These are phyloP conservation scores for Drosophila auraria DNA, from an alignment of 1,140 invertebrate species.

Conservation along the genomic window DNA sequence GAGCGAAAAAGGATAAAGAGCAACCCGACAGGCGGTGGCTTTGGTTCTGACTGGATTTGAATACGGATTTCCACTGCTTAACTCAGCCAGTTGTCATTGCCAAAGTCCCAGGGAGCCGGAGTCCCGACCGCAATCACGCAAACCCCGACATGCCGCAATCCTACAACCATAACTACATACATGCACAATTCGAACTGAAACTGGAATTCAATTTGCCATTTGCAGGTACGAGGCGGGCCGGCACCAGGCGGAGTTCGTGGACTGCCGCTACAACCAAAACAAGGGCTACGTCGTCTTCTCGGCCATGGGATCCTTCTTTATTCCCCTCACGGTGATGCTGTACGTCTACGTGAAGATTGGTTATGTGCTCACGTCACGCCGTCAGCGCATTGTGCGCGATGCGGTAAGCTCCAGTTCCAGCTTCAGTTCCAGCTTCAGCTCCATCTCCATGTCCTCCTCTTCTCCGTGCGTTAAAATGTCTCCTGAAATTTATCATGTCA, in stretches of 20 bases:
- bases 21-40: conserved; percentile 9
- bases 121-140: conserved; percentile 32
- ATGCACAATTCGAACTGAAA: conserved; percentile 40
- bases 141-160: not conserved
- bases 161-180: conserved; percentile 6
- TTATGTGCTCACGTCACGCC: conserved; percentile 91
- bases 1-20: conserved; percentile 7
- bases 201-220: conserved; percentile 49
- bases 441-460: not conserved
- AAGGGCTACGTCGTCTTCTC: conserved; percentile 94
- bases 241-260: conserved; percentile 86
- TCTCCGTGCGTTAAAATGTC: conserved; percentile 17
- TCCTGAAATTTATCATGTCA: conserved; percentile 42
- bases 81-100: conserved; percentile 34
- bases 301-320: conserved; percentile 96
- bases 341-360: conserved; percentile 96
- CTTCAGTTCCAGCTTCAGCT: not conserved
- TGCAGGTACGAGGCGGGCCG: conserved; percentile 89
- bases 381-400: conserved; percentile 83
- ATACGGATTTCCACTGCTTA: conserved; percentile 34
- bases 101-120: conserved; percentile 27
- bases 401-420: conserved; percentile 64
- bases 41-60: conserved; percentile 23
- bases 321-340: conserved; percentile 96
- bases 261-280: conserved; percentile 92